A percentile compares a stretch with the other conserved stretches of the same genome.
Evolutionary conservation across 2,888 invertebrate genomes (phyloP).

Genomic region (Lamproptera curius): DNA sequence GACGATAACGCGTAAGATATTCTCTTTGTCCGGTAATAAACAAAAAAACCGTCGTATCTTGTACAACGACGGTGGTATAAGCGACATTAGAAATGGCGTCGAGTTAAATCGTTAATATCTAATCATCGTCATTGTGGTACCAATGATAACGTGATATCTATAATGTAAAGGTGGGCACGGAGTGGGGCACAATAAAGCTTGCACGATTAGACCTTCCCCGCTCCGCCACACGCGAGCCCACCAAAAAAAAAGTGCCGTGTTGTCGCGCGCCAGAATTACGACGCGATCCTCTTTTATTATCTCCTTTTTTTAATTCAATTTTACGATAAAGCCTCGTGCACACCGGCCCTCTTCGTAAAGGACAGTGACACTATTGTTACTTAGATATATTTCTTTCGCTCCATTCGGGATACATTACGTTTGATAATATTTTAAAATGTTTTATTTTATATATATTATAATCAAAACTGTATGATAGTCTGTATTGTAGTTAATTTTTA

Average conservation of each 20-base stretch:
- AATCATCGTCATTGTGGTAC: constrained; percentile 15
- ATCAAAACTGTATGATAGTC: no score
- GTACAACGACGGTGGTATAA: constrained; percentile 6
- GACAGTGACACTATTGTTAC: no score
- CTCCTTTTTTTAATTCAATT: constrained; percentile 71
- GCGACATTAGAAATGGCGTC: constrained; percentile 11
- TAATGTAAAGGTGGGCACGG: constrained; percentile 23
- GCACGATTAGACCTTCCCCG: constrained; percentile 58
- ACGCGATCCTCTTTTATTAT: constrained; percentile 71
- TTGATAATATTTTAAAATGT: no score
- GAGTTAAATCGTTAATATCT: constrained; percentile 8
- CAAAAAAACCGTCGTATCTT: neutral
- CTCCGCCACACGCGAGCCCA: constrained; percentile 61
- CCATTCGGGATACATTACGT: no score
- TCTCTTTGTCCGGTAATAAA: neutral
- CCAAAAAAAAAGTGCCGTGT: constrained; percentile 73
- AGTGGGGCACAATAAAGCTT: constrained; percentile 46
- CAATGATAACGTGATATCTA: constrained; percentile 17
- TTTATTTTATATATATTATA: no score
- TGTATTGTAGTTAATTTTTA: no score
- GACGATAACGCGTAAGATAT: neutral
- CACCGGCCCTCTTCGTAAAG: constrained; percentile 27
- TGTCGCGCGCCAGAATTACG: constrained; percentile 76
- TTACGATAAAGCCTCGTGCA: constrained; percentile 64
- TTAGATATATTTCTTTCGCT: neutral